Percentiles rank a stretch among this genome's conserved stretches.
phyloP scores from a whole-genome alignment of 2,888 invertebrate genomes.

The Embidobia sp. region DNA sequence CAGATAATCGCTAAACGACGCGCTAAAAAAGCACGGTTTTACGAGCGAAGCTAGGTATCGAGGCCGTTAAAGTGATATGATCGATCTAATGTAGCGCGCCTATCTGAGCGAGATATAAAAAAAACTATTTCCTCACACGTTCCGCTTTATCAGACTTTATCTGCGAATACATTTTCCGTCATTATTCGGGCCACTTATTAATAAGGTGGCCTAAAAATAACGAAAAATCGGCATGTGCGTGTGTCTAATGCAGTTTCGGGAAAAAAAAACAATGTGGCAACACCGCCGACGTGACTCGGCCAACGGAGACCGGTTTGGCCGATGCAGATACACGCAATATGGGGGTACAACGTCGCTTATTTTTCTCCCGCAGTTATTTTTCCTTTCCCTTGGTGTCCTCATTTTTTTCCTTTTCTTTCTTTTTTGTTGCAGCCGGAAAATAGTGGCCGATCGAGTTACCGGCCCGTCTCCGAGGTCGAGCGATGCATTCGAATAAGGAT shows the following conservation, averaged over 20 bases:
- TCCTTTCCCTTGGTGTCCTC: slow-evolving; percentile 2
- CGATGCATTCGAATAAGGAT: slow-evolving; percentile 15
- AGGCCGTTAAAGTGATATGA: slow-evolving; percentile 22
- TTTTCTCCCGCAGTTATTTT: slow-evolving; percentile 6
- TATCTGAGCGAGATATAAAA: slow-evolving; percentile 21
- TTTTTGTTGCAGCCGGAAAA: slow-evolving; percentile 18
- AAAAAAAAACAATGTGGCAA: slow-evolving; percentile 30
- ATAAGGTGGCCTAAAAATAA: slow-evolving; percentile 22
- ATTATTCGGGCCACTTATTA: slow-evolving; percentile 15
- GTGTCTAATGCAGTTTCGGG: slow-evolving; percentile 28
- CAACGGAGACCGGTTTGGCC: slow-evolving; percentile 29
- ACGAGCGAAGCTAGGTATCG: slow-evolving; percentile 10
- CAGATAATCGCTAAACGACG: not conserved
- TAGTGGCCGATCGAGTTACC: slow-evolving; percentile 27
- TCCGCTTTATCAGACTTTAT: slow-evolving; percentile 24
- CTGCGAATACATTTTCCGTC: slow-evolving; percentile 34
- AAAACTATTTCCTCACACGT: slow-evolving; percentile 8
- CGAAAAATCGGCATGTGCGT: slow-evolving; percentile 24
- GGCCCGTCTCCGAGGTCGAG: slow-evolving; percentile 9
- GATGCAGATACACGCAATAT: slow-evolving; percentile 39
- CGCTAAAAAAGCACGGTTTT: slow-evolving; percentile 5
- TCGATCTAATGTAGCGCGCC: slow-evolving; percentile 9
- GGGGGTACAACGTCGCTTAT: slow-evolving; percentile 3
- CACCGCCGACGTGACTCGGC: slow-evolving; percentile 19
- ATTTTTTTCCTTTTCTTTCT: slow-evolving; percentile 6